phyloP scores from a whole-genome alignment of 1,140 invertebrate genomes.

The Stenopsyche tienmushanensis region DNA sequence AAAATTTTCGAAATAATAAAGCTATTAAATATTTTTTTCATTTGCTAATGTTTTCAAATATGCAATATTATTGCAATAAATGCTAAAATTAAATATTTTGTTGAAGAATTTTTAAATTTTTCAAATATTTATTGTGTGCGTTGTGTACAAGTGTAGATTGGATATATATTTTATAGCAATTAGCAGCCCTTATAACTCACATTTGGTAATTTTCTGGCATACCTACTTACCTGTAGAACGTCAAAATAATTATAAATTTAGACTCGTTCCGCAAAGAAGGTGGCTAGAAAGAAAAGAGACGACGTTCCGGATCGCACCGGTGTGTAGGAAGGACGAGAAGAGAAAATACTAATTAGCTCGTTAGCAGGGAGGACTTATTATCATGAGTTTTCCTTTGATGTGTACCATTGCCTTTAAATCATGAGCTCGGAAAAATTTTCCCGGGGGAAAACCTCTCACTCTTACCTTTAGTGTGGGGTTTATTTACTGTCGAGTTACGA shows the following conservation, averaged over 20 bases:
- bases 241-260: constrained; percentile 39
- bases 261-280: constrained; percentile 36
- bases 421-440: constrained; percentile 20
- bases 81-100: too few relatives aligned
- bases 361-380: constrained; percentile 39
- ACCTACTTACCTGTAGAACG: constrained; percentile 15
- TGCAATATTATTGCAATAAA: too few relatives aligned
- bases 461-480: not conserved
- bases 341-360: constrained; percentile 36
- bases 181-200: not conserved
- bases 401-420: constrained; percentile 37
- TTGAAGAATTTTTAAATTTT: too few relatives aligned
- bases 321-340: constrained; percentile 19
- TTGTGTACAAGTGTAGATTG: too few relatives aligned
- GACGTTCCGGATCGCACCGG: not conserved
- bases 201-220: constrained; percentile 23
- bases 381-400: constrained; percentile 35
- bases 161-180: too few relatives aligned
- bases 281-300: constrained; percentile 21
- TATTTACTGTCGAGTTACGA: constrained; percentile 27
- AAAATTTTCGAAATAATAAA: too few relatives aligned
- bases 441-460: not conserved
- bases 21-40: too few relatives aligned
- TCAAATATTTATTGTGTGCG: too few relatives aligned
- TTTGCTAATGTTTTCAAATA: too few relatives aligned